phyloP scores from a whole-genome alignment of 2,113 vertebrate genomes.

The Brachypteracias leptosomus region DNA sequence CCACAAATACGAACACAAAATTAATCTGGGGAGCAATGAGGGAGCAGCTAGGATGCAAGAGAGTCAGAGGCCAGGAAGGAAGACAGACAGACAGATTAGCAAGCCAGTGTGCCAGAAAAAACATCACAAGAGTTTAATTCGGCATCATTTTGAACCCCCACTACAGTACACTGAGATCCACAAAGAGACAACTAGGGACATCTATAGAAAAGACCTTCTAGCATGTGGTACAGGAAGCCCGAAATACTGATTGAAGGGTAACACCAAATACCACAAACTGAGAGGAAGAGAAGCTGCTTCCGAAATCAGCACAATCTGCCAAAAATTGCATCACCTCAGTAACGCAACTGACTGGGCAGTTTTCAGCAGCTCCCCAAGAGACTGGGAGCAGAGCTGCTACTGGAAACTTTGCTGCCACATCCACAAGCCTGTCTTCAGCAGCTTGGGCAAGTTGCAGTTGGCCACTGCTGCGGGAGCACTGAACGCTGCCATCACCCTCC shows the following conservation, averaged over 20 bases:
- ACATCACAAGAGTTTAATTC: neutral
- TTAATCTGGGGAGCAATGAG: neutral
- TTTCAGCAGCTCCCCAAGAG: neutral
- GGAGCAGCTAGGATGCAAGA: neutral
- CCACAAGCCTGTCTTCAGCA: neutral
- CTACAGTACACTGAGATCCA: neutral
- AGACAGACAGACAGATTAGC: neutral
- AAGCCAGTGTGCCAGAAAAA: neutral
- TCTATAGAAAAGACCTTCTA: neutral
- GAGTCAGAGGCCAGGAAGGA: neutral
- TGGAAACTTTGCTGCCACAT: neutral
- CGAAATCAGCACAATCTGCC: rapidly evolving
- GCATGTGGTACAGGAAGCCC: rapidly evolving
- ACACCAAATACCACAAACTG: rapidly evolving
- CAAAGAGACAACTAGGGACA: neutral
- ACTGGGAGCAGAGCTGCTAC: neutral
- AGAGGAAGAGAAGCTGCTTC: neutral
- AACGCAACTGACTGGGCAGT: neutral
- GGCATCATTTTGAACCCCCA: rapidly evolving
- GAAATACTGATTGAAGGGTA: neutral
- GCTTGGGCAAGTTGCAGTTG: neutral
- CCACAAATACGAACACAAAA: neutral
- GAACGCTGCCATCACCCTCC: rapidly evolving
- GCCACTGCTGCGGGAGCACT: rapidly evolving
- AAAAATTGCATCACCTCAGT: neutral